Evolutionary conservation across 2,888 invertebrate species (phyloP).

Genomic region (Mimachlamys varia): DNA sequence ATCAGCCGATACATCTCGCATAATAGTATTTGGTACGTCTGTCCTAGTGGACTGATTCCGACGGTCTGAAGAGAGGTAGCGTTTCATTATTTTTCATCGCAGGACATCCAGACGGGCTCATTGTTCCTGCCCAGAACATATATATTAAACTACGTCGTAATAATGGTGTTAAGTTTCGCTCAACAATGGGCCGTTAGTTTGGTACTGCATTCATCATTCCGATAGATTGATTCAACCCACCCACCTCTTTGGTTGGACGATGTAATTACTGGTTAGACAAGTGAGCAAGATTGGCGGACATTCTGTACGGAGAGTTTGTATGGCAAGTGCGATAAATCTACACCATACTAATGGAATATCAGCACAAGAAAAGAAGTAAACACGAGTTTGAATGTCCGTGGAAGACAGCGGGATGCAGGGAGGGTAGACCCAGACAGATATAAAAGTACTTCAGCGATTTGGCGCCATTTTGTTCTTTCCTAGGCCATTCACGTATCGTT

Average conservation of each 20-base stretch:
- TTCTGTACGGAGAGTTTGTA: neutral
- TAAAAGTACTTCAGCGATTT: neutral
- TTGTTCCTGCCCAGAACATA: slow-evolving; percentile 29
- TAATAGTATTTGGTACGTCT: slow-evolving; percentile 23
- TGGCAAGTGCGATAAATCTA: slow-evolving; percentile 2
- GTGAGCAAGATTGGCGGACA: slow-evolving; percentile 5
- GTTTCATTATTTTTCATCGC: slow-evolving; percentile 31
- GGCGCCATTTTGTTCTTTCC: neutral
- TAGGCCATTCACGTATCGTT: neutral
- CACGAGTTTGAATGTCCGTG: neutral
- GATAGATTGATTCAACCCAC: slow-evolving; percentile 26
- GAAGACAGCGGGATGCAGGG: slow-evolving; percentile 7
- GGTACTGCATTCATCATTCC: slow-evolving; percentile 15
- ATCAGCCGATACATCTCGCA: neutral
- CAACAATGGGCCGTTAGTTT: slow-evolving; percentile 33
- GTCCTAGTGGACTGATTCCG: neutral
- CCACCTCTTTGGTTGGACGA: slow-evolving; percentile 10
- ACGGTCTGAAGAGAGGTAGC: neutral
- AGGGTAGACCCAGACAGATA: slow-evolving; percentile 16
- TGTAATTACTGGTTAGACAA: slow-evolving; percentile 31
- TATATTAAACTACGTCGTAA: slow-evolving; percentile 34
- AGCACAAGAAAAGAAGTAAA: neutral
- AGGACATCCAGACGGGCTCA: slow-evolving; percentile 27
- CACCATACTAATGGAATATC: slow-evolving; percentile 9
- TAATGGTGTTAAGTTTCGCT: slow-evolving; percentile 36